Evolutionary conservation across 2,888 invertebrate genomes (phyloP).

Genomic region (Carpatolechia fugitivella): DNA sequence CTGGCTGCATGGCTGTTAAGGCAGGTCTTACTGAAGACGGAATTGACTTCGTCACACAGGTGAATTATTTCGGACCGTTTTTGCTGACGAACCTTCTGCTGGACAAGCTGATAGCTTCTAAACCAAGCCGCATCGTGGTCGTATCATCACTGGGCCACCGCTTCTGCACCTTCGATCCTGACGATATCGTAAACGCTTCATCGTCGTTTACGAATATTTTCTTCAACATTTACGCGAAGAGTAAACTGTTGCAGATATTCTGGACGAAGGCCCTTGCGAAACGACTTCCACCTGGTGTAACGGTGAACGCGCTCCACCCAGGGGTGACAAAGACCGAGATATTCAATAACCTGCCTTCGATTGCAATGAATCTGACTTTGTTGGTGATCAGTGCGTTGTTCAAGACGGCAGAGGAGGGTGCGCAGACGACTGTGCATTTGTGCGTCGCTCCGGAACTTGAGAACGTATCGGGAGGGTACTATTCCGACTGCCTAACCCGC

Average conservation of each 20-base stretch:
- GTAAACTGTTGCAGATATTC: constrained; percentile 62
- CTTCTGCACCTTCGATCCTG: constrained; percentile 68
- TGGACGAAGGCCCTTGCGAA: constrained; percentile 63
- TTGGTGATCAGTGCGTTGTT: constrained; percentile 80
- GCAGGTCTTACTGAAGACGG: constrained; percentile 77
- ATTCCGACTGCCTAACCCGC: constrained; percentile 84
- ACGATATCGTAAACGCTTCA: constrained; percentile 34
- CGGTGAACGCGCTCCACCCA: constrained; percentile 90
- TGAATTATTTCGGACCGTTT: constrained; percentile 86
- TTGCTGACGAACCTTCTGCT: constrained; percentile 77
- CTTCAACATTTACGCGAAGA: constrained; percentile 62
- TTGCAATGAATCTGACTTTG: constrained; percentile 64
- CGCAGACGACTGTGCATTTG: constrained; percentile 86
- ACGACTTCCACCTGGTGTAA: constrained; percentile 76
- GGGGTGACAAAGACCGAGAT: constrained; percentile 90
- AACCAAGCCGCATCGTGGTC: constrained; percentile 63
- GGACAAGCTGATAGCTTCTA: constrained; percentile 59
- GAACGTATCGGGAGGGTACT: constrained; percentile 86
- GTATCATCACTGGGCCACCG: constrained; percentile 59
- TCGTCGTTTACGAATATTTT: background rate
- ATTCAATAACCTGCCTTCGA: constrained; percentile 79
- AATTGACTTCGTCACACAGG: constrained; percentile 80
- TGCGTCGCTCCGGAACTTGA: constrained; percentile 86
- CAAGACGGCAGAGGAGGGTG: constrained; percentile 86
- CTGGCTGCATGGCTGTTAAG: constrained; percentile 66